phyloP scores from a whole-genome alignment of 2,797 vertebrate species.

The Falco biarmicus region DNA sequence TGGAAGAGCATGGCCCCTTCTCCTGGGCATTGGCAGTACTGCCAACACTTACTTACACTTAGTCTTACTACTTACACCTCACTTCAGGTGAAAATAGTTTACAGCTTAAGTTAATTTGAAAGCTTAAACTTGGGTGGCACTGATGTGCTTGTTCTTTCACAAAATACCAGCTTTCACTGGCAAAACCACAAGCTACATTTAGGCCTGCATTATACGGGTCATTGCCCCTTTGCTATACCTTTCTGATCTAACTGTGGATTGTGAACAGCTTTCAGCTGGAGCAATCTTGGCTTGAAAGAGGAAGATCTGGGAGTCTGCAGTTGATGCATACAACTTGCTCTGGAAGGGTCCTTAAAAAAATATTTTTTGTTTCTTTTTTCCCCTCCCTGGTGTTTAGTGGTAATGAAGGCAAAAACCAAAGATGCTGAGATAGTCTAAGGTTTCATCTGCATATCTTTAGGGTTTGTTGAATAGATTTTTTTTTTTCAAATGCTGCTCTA shows the following conservation, averaged over 20 bases:
- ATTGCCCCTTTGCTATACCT: background rate
- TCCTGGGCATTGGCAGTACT: background rate
- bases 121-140: background rate
- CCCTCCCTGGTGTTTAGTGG: background rate
- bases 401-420: background rate
- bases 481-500: background rate
- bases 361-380: background rate
- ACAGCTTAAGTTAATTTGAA: background rate
- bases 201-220: background rate
- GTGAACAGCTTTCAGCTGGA: background rate
- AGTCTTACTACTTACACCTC: background rate
- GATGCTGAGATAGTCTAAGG: background rate
- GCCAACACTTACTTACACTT: background rate
- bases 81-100: background rate
- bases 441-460: background rate
- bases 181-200: background rate
- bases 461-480: background rate
- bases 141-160: background rate
- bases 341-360: background rate
- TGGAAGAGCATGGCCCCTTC: background rate
- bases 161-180: background rate
- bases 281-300: background rate
- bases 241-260: background rate
- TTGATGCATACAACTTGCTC: background rate
- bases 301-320: background rate